Percentiles rank a stretch among this genome's conserved stretches.
These are phyloP conservation scores for Pteropus alecto DNA, from an alignment of 2,113 vertebrate genomes.

Conservation along the genomic window DNA sequence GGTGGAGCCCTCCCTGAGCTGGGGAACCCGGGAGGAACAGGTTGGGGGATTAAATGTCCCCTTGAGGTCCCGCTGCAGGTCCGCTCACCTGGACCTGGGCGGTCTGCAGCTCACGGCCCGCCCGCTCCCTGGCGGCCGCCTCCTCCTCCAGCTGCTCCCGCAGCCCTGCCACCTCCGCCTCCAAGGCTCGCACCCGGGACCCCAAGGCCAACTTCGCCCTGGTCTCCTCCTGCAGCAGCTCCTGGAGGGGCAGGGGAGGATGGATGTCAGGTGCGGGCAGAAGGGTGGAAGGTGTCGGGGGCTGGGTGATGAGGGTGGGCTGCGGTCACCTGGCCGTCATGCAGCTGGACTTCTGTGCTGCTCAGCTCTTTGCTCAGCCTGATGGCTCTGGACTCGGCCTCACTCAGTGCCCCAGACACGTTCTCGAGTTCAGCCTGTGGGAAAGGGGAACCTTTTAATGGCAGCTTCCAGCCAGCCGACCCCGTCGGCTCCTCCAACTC, in stretches of 20 bases:
- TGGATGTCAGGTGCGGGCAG: fast-evolving
- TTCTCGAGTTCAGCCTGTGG: slow-evolving; percentile 88
- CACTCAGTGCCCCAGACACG: slow-evolving; percentile 82
- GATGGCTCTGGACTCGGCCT: slow-evolving; percentile 88
- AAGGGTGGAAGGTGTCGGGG: fast-evolving
- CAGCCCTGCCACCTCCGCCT: slow-evolving; percentile 87
- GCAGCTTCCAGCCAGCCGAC: fast-evolving
- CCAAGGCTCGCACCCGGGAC: slow-evolving; percentile 87
- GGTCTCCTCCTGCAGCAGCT: slow-evolving; percentile 91
- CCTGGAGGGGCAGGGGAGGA: slow-evolving; percentile 72
- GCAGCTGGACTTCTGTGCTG: slow-evolving; percentile 89
- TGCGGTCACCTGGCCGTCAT: slow-evolving; percentile 87
- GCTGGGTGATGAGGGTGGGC: fast-evolving
- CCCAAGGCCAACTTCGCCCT: slow-evolving; percentile 89
- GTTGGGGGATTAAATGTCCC: fast-evolving
- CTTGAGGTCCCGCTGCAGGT: fast-evolving
- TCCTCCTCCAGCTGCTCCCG: slow-evolving; percentile 92
- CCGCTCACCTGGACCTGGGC: slow-evolving; percentile 69
- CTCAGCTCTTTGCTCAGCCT: slow-evolving; percentile 89
- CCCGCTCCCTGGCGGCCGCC: slow-evolving; percentile 77
- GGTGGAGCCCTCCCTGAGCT: fast-evolving
- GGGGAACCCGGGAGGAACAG: not conserved
- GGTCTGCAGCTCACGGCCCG: not conserved
- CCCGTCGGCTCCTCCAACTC: not conserved
- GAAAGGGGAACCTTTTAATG: fast-evolving